A percentile compares a stretch with the other conserved stretches of the same genome.
Conservation (phyloP, 2,113 vertebrate species). For the Oophaga pumilio region DNA sequence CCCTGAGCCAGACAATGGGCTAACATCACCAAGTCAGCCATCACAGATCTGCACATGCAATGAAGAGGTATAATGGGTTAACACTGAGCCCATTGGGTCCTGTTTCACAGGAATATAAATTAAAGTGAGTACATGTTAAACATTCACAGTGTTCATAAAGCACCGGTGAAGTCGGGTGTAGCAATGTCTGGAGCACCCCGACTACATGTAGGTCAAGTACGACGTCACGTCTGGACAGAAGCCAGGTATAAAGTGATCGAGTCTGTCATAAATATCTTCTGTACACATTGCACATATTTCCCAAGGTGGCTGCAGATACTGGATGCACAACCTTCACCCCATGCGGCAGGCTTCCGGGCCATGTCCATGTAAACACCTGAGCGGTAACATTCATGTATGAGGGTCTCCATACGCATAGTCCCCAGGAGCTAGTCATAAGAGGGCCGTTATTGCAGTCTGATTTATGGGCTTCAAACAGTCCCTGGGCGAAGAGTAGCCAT, state of each 20-base stretch:
- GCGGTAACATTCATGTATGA: constrained; percentile 1
- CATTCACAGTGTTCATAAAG: constrained; percentile 50
- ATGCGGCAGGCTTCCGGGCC: neutral
- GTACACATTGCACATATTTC: constrained; percentile 77
- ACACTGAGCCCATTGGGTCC: neutral
- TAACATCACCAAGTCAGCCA: neutral
- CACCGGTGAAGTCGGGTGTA: constrained; percentile 17
- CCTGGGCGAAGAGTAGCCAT: constrained; percentile 75
- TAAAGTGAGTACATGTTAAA: constrained; percentile 1
- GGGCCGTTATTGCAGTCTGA: constrained; percentile 70
- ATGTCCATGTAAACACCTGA: constrained; percentile 53
- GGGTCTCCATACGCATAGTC: neutral
- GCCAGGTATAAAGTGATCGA: constrained; percentile 65
- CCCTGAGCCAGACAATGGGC: neutral
- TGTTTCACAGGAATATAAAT: constrained; percentile 46
- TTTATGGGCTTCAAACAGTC: constrained; percentile 74
- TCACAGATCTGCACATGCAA: neutral
- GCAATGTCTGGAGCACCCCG: neutral
- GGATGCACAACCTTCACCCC: neutral
- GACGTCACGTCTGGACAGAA: constrained; percentile 43
- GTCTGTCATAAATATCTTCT: constrained; percentile 72
- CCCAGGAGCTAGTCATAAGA: constrained; percentile 62
- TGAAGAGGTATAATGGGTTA: neutral
- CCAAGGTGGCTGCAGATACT: constrained; percentile 57
- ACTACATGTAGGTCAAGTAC: constrained; percentile 31